Percentiles rank a stretch among this genome's conserved stretches.
These are phyloP conservation scores for Lepidocyrtinus sp. DNA, from an alignment of 2,888 invertebrate species.

Conservation along the genomic window DNA sequence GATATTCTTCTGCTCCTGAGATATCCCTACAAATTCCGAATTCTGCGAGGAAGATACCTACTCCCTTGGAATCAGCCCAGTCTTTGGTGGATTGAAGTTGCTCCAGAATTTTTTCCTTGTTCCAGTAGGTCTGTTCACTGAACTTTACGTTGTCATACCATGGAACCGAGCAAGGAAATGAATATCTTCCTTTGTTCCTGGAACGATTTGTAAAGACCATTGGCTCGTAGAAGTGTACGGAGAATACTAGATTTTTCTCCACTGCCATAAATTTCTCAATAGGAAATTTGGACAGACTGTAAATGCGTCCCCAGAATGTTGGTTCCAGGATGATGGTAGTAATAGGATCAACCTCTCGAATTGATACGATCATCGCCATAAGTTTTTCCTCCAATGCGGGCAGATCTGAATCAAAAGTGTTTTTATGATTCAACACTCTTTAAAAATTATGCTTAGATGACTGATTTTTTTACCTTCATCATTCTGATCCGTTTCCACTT, in stretches of 20 bases:
- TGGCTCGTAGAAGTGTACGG: slow-evolving; percentile 61
- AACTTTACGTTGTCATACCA: slow-evolving; percentile 19
- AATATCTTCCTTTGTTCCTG: slow-evolving; percentile 36
- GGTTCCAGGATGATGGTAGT: slow-evolving; percentile 62
- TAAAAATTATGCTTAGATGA: neutral
- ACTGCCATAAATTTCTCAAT: slow-evolving; percentile 18
- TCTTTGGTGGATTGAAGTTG: slow-evolving; percentile 20
- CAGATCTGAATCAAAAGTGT: neutral
- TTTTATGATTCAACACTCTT: neutral
- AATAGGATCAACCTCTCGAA: slow-evolving; percentile 44
- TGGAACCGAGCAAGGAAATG: slow-evolving; percentile 48
- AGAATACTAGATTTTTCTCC: slow-evolving; percentile 48
- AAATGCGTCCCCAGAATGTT: slow-evolving; percentile 55
- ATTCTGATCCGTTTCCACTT: slow-evolving; percentile 17
- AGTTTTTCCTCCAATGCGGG: neutral
- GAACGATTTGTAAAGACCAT: slow-evolving; percentile 38
- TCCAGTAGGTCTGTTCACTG: slow-evolving; percentile 38
- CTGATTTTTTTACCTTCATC: slow-evolving; percentile 22
- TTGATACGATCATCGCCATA: slow-evolving; percentile 29
- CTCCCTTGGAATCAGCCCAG: slow-evolving; percentile 43
- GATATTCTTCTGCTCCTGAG: slow-evolving; percentile 43
- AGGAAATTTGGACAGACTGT: slow-evolving; percentile 47
- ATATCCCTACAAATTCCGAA: slow-evolving; percentile 53
- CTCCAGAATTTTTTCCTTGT: slow-evolving; percentile 6
- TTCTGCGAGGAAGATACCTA: slow-evolving; percentile 50